Evolutionary conservation across 2,113 vertebrate genomes (phyloP), one percentile per base, ranked within the genome.

Genomic region (Oceanites oceanicus): DNA sequence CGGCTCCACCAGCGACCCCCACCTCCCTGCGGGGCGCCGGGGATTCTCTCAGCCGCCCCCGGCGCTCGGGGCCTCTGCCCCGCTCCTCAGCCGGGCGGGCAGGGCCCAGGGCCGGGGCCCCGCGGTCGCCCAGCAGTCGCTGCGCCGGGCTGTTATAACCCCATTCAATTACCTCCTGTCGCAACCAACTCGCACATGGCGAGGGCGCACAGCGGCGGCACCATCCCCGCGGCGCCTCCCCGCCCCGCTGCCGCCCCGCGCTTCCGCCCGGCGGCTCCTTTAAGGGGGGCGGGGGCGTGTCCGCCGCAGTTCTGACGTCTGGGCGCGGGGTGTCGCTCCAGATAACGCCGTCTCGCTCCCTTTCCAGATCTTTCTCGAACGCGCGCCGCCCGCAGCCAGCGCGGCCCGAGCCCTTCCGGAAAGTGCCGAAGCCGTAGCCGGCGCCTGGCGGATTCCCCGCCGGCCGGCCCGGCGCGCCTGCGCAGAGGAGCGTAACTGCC

Each of bases 361-460:
- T 34, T 98, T 98, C 98, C 96, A 98, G 98, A 98, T 97, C 96
- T 90, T 98, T 98, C 98, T 98, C 82, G 97, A 98, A 98, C 55
- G 88, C 94, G 40, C 21, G 23, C 4, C 80, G 42, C 9, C n/a
- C 50, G 32, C 32, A 11, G 88, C 80, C 52, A 34, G 94, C 62
- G 81, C 87, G 38, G 42, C 92, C 96, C 98, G 97, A 98, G 86
- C 11, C 4, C 45, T 78, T 82, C 91, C 98, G 98, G 95, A 97
- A 97, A 96, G 61, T 34, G 79, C 97, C 96, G 97, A 98, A 93
- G 88, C 29, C 11, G 45, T 2, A 42, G 40, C 77, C 36, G 36
- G 94, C 75, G 42, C 77, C 88, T 45, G 94, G 91, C 81, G 55
- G 58, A 13, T 67, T 66, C 56, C 44, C 92, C 34, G 58, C 70